Conservation (phyloP, 2,797 vertebrate species). For the Anabacerthia variegaticeps region DNA sequence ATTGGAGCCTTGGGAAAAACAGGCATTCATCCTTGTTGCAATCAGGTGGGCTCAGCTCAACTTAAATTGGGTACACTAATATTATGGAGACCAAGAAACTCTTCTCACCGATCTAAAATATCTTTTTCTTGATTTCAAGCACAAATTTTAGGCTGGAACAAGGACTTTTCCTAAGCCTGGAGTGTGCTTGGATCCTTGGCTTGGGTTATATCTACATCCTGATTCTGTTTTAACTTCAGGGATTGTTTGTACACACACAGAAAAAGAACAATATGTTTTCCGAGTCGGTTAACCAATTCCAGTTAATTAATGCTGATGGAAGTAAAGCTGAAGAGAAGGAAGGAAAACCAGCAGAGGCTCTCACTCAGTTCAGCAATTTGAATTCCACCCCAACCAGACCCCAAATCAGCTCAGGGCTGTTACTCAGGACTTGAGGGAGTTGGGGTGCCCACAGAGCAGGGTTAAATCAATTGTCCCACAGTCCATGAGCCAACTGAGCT, state of each 20-base stretch:
- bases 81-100: background rate
- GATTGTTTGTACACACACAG: background rate
- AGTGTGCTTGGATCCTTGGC: background rate
- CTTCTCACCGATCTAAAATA: background rate
- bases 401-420: background rate
- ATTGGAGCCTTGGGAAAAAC: background rate
- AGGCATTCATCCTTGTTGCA: background rate
- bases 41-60: background rate
- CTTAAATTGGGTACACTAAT: background rate
- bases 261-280: background rate
- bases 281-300: background rate
- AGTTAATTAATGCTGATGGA: background rate
- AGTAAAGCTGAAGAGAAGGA: background rate
- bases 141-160: background rate
- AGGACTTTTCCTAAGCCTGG: background rate
- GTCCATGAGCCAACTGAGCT: background rate
- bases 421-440: background rate
- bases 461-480: background rate
- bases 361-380: background rate
- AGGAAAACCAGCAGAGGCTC: background rate
- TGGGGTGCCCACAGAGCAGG: background rate
- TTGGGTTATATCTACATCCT: background rate
- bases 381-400: background rate
- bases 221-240: background rate
- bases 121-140: background rate